Conservation (phyloP, 2,888 invertebrate genomes). For the Doris montereyensis region DNA sequence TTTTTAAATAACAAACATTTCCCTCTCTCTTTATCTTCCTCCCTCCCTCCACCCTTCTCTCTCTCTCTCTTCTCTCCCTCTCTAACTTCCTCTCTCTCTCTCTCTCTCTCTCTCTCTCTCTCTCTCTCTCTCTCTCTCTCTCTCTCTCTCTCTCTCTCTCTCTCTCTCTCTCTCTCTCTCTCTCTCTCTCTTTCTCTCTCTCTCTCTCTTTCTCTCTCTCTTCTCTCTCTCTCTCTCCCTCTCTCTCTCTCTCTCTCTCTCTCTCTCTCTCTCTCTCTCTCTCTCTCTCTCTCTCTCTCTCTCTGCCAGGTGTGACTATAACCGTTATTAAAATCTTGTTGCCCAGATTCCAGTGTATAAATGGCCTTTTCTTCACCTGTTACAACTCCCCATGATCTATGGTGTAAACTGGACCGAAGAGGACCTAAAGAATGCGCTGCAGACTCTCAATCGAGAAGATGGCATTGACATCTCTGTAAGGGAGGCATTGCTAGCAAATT, state of each 20-base stretch:
- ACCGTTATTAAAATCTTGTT: too few relatives aligned
- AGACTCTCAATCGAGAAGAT: too few relatives aligned
- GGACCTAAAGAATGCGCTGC: too few relatives aligned
- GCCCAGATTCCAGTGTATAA: too few relatives aligned
- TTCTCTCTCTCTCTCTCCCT: neutral
- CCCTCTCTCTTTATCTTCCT: neutral
- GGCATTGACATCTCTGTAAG: neutral
- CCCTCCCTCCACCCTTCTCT: neutral
- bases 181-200: neutral
- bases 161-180: neutral
- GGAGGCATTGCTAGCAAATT: neutral
- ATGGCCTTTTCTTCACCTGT: too few relatives aligned
- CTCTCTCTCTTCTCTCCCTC: neutral
- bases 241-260: neutral
- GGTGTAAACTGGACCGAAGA: too few relatives aligned
- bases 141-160: neutral
- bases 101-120: neutral
- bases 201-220: neutral
- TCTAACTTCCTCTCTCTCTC: neutral
- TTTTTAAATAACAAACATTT: neutral
- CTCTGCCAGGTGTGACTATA: too few relatives aligned
- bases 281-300: neutral
- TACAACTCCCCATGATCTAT: too few relatives aligned
- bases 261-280: neutral
- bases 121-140: neutral